Evolutionary conservation across 2,797 vertebrate species (phyloP).

Genomic region (Psittacula echo): DNA sequence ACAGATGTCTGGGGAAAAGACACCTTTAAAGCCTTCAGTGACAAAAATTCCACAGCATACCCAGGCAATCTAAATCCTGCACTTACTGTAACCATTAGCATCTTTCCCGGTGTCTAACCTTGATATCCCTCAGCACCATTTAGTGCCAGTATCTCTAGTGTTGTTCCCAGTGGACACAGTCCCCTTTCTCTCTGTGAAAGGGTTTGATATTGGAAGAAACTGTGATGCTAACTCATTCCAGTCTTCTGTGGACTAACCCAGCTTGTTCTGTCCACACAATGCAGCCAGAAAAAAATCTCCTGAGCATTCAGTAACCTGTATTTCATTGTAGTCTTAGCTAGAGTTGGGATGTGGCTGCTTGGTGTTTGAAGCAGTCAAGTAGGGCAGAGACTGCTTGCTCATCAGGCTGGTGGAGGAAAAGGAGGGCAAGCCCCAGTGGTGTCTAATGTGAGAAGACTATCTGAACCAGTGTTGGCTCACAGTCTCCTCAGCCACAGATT

Average conservation of each 20-base stretch:
- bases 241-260: background rate
- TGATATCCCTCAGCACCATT: background rate
- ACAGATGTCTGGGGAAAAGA: background rate
- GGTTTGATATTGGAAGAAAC: background rate
- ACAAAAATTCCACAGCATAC: background rate
- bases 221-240: background rate
- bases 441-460: background rate
- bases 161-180: background rate
- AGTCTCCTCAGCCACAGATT: background rate
- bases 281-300: background rate
- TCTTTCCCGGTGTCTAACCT: background rate
- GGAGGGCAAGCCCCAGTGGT: background rate
- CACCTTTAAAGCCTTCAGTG: background rate
- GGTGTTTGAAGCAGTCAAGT: background rate
- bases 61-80: background rate
- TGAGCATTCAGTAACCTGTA: background rate
- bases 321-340: background rate
- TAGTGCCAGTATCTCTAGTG: background rate
- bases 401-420: background rate
- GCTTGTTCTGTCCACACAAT: background rate
- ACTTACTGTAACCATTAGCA: background rate
- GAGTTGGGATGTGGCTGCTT: background rate
- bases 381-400: background rate
- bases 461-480: background rate
- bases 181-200: background rate